Base-by-base conservation (phyloP, 2,888 invertebrate species). In the Pilophorus perplexus region DNA sequence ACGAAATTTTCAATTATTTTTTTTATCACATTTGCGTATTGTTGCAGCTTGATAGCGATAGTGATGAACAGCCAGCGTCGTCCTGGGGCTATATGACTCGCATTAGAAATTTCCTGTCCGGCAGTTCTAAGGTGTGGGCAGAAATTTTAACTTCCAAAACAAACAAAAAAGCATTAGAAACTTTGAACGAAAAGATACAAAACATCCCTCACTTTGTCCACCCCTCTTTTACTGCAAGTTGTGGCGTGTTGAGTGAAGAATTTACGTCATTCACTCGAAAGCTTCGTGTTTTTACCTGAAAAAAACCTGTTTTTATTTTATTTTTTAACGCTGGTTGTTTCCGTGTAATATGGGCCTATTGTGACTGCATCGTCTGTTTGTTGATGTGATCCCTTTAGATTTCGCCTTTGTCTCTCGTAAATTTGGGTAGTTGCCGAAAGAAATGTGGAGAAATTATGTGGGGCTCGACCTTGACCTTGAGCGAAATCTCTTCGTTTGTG, bases 41-140 rank as follows among this genome's bases (percentile, higher is more conserved):
- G 62, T 62, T 62, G 62, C 62, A 62, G 62, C 62, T 62, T 62
- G 62, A 48, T 62, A 62, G 62, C 48, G 46, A 62, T 62, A 62
- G 38, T 62, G 62, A 62, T 46, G 62, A 62, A 46, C 48, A 25
- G 33, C 62, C 27, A 28, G 16, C 62, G 23, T 22, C 62, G 37
- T 62, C 62, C 62, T 25, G 28, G 62, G 62, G 62, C 55, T 55
- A 55, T 55, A 55, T 55, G 62, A 48, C 44, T 46, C 62, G 62
- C 62, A 62, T 62, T 62, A 62, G 62, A 33, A 62, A 62, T 62
- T 62, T 62, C 62, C 62, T 62, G 62, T 62, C 62, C 33, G 62
- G 62, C 44, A 23, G 46, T 62, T 37, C 48, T 16, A 62, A 62
- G 62, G 62, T 62, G 62, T 62, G 62, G 48, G 48, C 62, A 46